Percentiles rank a stretch among this genome's conserved stretches.
These are phyloP conservation scores for Lonchura striata DNA, from an alignment of 2,113 vertebrate genomes.

Conservation along the genomic window DNA sequence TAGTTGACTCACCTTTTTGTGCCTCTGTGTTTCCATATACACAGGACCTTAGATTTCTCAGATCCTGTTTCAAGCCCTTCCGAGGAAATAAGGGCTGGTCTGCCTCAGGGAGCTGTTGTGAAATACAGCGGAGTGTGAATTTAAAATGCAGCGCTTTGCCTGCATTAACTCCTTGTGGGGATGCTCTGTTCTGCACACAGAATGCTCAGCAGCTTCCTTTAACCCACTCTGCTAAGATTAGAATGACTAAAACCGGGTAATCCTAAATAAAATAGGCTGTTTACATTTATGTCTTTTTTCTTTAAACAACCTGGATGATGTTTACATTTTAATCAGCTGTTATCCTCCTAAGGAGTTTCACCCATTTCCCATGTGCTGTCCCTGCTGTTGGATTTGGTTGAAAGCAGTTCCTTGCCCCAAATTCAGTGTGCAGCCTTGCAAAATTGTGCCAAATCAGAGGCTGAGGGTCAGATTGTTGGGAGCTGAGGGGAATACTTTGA, in stretches of 20 bases:
- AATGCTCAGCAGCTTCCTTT: background rate
- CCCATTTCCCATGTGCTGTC: background rate
- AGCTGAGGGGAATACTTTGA: background rate
- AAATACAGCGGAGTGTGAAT: background rate
- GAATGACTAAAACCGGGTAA: background rate
- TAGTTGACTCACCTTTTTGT: background rate
- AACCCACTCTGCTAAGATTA: background rate
- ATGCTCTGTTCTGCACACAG: background rate
- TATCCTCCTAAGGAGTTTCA: background rate
- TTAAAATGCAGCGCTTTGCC: background rate
- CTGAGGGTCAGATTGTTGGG: background rate
- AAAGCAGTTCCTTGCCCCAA: background rate
- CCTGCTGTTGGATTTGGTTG: background rate
- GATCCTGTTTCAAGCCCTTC: constrained; percentile 43
- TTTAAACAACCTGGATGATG: background rate
- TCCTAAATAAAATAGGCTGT: background rate
- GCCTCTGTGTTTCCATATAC: background rate
- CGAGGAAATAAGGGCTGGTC: constrained; percentile 45
- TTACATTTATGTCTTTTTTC: background rate
- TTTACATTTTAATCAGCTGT: background rate
- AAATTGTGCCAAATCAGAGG: background rate
- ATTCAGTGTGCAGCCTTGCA: background rate
- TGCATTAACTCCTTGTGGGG: background rate
- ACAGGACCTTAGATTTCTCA: constrained; percentile 6
- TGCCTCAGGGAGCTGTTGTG: constrained; percentile 23